Percentiles rank a stretch among this genome's conserved stretches.
Conservation (phyloP, 92 coral and sea anemone genomes). For the Zoanthus solanderi region DNA sequence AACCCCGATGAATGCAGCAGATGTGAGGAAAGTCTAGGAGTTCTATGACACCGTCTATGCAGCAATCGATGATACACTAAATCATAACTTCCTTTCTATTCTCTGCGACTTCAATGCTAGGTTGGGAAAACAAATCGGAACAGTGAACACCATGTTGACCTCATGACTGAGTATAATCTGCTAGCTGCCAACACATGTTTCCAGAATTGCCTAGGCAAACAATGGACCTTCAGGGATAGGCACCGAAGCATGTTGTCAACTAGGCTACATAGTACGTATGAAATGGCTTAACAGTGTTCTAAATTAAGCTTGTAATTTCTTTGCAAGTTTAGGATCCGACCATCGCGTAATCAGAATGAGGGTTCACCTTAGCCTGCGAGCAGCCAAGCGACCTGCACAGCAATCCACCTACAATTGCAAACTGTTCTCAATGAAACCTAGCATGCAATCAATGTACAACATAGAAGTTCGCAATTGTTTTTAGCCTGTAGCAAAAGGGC, state of each 20-base stretch:
- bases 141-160: background rate
- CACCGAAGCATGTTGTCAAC: conserved; percentile 39
- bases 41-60: background rate
- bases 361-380: background rate
- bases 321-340: conserved; percentile 44
- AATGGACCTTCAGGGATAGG: conserved; percentile 42
- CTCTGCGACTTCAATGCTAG: background rate
- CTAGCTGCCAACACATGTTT: conserved; percentile 39
- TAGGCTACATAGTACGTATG: conserved; percentile 47
- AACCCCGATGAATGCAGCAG: background rate
- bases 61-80: background rate
- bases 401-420: conserved; percentile 44
- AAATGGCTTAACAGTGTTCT: conserved; percentile 60
- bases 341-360: conserved; percentile 13
- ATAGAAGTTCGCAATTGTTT: conserved; percentile 43
- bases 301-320: conserved; percentile 43
- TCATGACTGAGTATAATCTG: conserved; percentile 32
- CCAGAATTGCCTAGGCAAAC: conserved; percentile 47
- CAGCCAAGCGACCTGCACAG: background rate
- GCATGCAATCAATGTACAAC: background rate
- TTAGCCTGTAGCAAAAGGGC: background rate
- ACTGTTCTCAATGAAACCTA: conserved; percentile 15
- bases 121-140: background rate
- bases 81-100: background rate
- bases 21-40: background rate